Evolutionary conservation across 2,797 vertebrate genomes (phyloP).

Genomic region (Danio choprae): DNA sequence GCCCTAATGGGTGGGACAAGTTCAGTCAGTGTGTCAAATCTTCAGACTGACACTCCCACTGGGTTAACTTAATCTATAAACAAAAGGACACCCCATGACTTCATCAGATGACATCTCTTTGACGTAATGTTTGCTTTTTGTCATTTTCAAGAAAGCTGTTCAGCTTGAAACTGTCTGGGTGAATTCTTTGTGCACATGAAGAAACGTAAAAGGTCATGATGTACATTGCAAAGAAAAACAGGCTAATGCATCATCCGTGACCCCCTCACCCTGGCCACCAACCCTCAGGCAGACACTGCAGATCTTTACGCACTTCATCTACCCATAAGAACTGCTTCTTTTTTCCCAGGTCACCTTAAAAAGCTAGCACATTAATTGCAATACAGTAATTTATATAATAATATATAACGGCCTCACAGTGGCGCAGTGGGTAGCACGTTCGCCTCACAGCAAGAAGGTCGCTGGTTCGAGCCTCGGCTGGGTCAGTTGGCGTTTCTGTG

Average conservation of each 20-base stretch:
- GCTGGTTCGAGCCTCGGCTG: no score
- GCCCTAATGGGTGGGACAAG: background rate
- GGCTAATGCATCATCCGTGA: background rate
- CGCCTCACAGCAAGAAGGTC: no score
- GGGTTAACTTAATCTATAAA: background rate
- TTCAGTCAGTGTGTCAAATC: background rate
- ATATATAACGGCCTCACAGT: no score
- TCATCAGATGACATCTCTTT: background rate
- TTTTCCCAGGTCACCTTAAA: no score
- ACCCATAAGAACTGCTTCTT: no score
- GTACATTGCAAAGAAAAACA: background rate
- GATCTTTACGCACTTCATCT: background rate
- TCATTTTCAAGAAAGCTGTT: no score
- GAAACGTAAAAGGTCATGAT: background rate
- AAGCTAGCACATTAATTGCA: no score
- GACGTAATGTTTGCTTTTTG: background rate
- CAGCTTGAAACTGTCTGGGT: background rate
- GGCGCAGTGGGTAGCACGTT: no score
- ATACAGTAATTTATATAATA: no score
- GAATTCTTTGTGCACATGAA: background rate
- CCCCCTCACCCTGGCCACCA: background rate
- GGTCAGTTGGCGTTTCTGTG: no score
- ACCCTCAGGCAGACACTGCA: no score
- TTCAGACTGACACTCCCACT: background rate
- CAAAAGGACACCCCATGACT: background rate